phyloP scores from a whole-genome alignment of 2,888 invertebrate genomes.

The Drosophila macrospina region DNA sequence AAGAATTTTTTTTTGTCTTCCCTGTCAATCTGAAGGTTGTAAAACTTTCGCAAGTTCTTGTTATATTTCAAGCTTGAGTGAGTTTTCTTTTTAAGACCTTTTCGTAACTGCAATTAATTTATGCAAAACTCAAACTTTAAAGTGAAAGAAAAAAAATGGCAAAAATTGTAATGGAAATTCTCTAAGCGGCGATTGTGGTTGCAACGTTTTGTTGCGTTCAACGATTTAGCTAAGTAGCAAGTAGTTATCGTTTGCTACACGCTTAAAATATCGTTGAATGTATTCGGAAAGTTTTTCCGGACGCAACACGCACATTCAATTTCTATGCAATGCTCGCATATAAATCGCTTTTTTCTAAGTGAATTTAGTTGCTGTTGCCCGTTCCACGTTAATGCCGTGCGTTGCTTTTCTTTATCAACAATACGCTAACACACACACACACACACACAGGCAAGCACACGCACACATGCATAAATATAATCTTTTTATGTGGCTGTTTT shows the following conservation, averaged over 20 bases:
- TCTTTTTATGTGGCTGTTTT: conserved; percentile 78
- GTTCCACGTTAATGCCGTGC: background rate
- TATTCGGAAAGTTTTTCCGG: conserved; percentile 21
- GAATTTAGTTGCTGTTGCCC: conserved; percentile 59
- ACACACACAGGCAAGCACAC: conserved; percentile 19
- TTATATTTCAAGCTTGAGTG: background rate
- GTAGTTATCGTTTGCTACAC: conserved; percentile 35
- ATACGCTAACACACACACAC: conserved; percentile 26
- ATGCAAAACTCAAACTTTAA: conserved; percentile 2
- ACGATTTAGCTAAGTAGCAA: conserved; percentile 11
- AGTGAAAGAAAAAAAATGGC: background rate
- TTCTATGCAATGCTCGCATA: conserved; percentile 53
- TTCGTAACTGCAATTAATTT: background rate
- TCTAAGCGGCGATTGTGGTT: background rate
- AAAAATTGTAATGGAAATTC: background rate
- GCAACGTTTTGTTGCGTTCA: conserved; percentile 14
- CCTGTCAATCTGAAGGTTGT: background rate
- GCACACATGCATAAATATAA: conserved; percentile 68
- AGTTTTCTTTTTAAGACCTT: background rate
- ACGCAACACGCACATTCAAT: conserved; percentile 46
- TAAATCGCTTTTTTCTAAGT: conserved; percentile 68
- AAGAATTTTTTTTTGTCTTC: background rate
- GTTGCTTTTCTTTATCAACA: conserved; percentile 33
- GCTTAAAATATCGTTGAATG: conserved; percentile 17
- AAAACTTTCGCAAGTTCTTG: background rate